Base-by-base conservation (phyloP, 2,113 vertebrate genomes). In the Symphodus melops region DNA sequence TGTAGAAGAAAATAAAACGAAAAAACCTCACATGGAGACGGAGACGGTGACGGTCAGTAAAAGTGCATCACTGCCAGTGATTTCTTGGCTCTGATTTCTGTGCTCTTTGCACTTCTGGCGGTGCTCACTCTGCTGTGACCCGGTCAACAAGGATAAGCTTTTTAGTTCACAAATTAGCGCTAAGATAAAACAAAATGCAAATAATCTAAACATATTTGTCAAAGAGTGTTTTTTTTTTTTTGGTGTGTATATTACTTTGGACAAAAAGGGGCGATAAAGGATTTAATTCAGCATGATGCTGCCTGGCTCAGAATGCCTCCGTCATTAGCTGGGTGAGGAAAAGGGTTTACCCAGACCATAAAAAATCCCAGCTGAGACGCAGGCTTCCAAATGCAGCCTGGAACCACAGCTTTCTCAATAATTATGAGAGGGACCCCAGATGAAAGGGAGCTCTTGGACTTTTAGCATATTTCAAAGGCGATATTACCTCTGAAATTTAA, bases 341-440 rank as follows among this genome's bases (percentile, higher is more conserved):
- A 91, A 86, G 19, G 75, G 76, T 90, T 93, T 92, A 91, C 62
- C 65, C 49, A 77, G 64, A 92, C 75, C 83, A 83, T 81, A 72
- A 20, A 77, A 87, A 91, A 92, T 88, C 87, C 85, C 62, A 49
- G 72, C 66, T 83, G 76, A 84, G 75, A 87, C 51, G 78, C 76
- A 75, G 61, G 76, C 74, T 85, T 74, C 44, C 44, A 36, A 87
- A 75, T 69, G 74, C 85, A 84, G 57, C 56, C 61, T 72, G 51
- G 72, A 77, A 86, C 86, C 86, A 84, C 63, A 86, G 88, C 85
- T 88, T 83, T 86, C 81, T 75, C 72, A 60, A 67, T 84, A 87
- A 93, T 91, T 89, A 88, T 70, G 68, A 82, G 46, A 64, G 79
- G 83, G 75, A 62, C 74, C 57, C 5, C 1, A 77, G 86, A 92